Evolutionary conservation across 2,888 invertebrate genomes (phyloP).

Genomic region (Coleophora deauratella): DNA sequence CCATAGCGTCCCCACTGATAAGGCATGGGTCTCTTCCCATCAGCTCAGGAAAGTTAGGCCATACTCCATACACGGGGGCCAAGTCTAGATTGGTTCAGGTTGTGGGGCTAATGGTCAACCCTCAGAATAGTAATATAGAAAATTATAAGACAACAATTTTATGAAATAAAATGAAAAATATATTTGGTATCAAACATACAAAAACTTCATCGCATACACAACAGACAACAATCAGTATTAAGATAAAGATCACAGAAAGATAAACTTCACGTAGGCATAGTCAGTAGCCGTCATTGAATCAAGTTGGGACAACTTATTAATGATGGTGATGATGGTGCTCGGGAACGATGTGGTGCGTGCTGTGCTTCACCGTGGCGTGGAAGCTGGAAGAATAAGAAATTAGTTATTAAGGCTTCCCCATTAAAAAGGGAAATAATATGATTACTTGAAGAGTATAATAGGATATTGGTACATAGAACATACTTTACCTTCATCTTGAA

Average conservation of each 20-base stretch:
- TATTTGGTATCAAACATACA: slow-evolving; percentile 3
- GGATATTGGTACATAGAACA: too few relatives aligned
- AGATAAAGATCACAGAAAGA: slow-evolving; percentile 5
- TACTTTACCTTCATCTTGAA: too few relatives aligned
- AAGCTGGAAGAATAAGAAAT: slow-evolving; percentile 35
- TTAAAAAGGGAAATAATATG: too few relatives aligned
- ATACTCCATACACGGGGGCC: too few relatives aligned
- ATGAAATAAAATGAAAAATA: not conserved
- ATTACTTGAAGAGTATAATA: too few relatives aligned
- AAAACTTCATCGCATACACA: not conserved
- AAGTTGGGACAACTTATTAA: not conserved
- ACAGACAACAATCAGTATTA: not conserved
- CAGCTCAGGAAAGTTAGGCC: too few relatives aligned
- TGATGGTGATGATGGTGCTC: slow-evolving; percentile 35
- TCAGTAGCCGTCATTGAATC: not conserved
- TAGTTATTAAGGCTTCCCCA: not conserved
- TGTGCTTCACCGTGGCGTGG: slow-evolving; percentile 57
- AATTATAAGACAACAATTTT: slow-evolving; percentile 9
- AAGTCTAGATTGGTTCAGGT: too few relatives aligned
- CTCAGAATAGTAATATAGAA: slow-evolving; percentile 6
- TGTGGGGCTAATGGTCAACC: too few relatives aligned
- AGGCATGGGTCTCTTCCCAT: too few relatives aligned
- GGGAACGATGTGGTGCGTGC: slow-evolving; percentile 50
- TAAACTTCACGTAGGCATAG: slow-evolving; percentile 1
- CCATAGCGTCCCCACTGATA: too few relatives aligned